Base-by-base conservation (phyloP, 2,888 invertebrate species). In the Latrodectus elegans region DNA sequence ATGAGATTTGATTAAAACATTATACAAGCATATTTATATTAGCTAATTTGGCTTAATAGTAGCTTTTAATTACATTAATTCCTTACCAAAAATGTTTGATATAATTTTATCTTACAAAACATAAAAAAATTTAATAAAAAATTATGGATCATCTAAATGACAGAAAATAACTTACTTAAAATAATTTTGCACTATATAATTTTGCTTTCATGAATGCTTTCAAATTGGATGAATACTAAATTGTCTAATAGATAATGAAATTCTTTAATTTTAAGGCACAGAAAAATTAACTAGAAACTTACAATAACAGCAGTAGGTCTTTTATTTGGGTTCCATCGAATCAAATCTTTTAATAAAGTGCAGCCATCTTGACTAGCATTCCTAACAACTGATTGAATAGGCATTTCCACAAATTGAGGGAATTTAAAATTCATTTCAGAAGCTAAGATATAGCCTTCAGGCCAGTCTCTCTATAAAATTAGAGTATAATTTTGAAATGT, bases 371-470 rank as follows among this genome's bases (percentile, higher is more conserved):
- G 93, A 91, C 96, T 95, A 17, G 96, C 97, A 91, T 96, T 95
- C 0, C 96, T 95, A 89, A 98, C 95, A 51, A 97, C 94, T 87
- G 95, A 95, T 90, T 94, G 94, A 84, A 99, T 93, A 51, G 96
- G 95, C 72, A 96, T 96, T 91, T 95, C 95, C 0, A 95, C 94
- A 92, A 97, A 96, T 91, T 96, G 95, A 8, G 99, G 99, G 93
- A 99, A 99, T 89, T 97, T 96, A 92, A 99, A 99, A 91, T 99
- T 98, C 94, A 99, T 96, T 79, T 96, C 95, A 8, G 96, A 95
- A 0, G 99, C 98, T 89, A 99, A 93, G 90, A 96, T 95, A 92
- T 96, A 96, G 8, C 99, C 99, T 91, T 99, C 99, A 0, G 97
- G 95, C 99, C 99, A 99, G 89, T 96, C 96, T 90, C 95, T 95